Base-by-base conservation (phyloP, 2,797 vertebrate genomes). In the Hipposideros larvatus region DNA sequence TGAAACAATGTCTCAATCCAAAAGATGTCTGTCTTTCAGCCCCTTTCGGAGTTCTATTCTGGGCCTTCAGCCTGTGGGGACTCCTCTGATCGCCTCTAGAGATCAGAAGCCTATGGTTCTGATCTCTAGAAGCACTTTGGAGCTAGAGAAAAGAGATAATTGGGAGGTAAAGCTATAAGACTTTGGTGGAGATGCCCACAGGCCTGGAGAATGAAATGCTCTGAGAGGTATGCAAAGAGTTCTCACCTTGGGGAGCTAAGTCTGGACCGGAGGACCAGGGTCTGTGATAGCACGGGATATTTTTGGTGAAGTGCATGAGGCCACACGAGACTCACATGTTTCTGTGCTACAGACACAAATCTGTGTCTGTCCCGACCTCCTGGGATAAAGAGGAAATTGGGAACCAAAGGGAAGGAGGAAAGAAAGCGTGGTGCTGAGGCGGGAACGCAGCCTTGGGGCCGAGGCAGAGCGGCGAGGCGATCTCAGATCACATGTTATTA, bases 401-500 rank as follows among this genome's bases (percentile, higher is more conserved):
- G 55, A 90, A 85, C 16, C 79, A 73, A 87, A 95, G 55, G 13
- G 7, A 87, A 90, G 68, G 34, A 43, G 66, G 57, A 46, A n/a
- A 90, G 48, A 92, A 90, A 77, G 31, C 43, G 9, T 16, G 71
- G 43, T 37, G 34, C 11, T n/a, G 28, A 71, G 46, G 37, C 71
- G 6, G 14, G 11, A 63, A 31, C 78, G 66, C 26, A 61, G 75
- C 31, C 51, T 51, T 92, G 78, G 53, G 41, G 7, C 37, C 75
- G 34, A 80, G 31, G 4, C 4, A 84, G 51, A 91, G 26, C 21
- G 0, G 22, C 1, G 0, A 93, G 59, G 24, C 66, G 24, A 92
- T 65, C 65, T 97, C 97, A 98, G 95, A 92, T 90, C 4, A 74
- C 65, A 93, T 94, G 80, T 96, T 98, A 97, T 95, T 98, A 98